Evolutionary conservation across 1,140 invertebrate genomes (phyloP).

Genomic region (Belonocnema kinseyi): DNA sequence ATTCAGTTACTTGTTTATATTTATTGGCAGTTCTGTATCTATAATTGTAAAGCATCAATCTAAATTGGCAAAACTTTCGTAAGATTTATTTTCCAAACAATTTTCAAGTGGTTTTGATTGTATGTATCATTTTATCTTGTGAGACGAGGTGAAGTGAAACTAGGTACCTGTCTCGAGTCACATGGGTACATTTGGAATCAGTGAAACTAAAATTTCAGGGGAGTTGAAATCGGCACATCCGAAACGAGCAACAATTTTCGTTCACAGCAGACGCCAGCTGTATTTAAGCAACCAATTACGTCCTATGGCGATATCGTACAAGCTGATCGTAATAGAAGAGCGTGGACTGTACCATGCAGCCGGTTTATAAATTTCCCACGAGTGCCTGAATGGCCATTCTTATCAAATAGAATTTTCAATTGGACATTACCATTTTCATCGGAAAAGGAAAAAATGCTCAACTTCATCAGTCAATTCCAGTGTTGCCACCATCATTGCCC

Average conservation of each 20-base stretch:
- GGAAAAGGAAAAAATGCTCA: neutral
- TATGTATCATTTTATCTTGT: too few species aligned
- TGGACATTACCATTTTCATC: constrained; percentile 13
- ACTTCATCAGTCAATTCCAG: neutral
- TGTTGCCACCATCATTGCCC: neutral
- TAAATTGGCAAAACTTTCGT: too few species aligned
- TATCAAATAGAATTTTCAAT: neutral
- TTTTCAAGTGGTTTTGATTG: too few species aligned
- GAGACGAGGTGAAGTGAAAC: too few species aligned
- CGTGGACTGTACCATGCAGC: constrained; percentile 38
- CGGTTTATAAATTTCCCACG: constrained; percentile 60
- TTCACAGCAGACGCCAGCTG: constrained; percentile 41
- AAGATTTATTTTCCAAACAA: too few species aligned
- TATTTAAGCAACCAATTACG: constrained; percentile 65
- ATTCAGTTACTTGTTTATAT: too few species aligned
- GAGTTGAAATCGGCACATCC: neutral
- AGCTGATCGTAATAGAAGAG: constrained; percentile 47
- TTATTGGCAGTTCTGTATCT: too few species aligned
- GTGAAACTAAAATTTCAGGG: too few species aligned
- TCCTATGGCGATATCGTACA: constrained; percentile 49
- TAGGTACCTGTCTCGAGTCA: too few species aligned
- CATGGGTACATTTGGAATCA: too few species aligned
- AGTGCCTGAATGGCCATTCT: constrained; percentile 43
- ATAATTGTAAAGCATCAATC: too few species aligned
- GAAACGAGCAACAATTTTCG: constrained; percentile 1